A percentile compares a stretch with the other conserved stretches of the same genome.
These are phyloP conservation scores for Isotomurus palustris DNA, from an alignment of 2,888 invertebrate species.

Conservation along the genomic window DNA sequence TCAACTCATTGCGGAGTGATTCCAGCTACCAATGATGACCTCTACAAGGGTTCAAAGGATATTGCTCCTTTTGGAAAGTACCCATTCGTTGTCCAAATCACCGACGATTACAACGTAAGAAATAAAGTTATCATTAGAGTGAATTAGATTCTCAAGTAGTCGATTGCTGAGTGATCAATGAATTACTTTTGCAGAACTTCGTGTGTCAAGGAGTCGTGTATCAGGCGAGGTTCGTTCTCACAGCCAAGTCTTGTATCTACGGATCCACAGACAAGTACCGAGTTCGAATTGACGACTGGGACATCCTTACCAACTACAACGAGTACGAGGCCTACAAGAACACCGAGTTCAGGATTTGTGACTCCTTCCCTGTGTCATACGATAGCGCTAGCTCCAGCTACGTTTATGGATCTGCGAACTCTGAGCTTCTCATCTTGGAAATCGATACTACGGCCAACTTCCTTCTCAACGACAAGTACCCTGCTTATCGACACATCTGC, in stretches of 20 bases:
- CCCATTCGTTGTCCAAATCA: constrained; percentile 37
- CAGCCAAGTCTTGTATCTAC: constrained; percentile 34
- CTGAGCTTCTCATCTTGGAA: constrained; percentile 19
- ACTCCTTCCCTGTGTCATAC: constrained; percentile 33
- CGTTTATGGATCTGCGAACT: constrained; percentile 13
- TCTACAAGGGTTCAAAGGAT: constrained; percentile 29
- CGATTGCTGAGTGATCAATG: background rate
- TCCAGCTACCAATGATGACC: constrained; percentile 35
- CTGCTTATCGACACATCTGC: constrained; percentile 34
- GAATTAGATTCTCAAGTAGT: background rate
- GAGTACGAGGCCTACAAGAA: constrained; percentile 43
- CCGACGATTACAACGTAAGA: constrained; percentile 42
- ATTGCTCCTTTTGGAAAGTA: constrained; percentile 33
- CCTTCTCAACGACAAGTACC: constrained; percentile 31
- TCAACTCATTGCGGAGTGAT: constrained; percentile 35
- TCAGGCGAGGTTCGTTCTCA: constrained; percentile 34
- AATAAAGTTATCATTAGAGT: background rate
- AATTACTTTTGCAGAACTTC: constrained; percentile 31
- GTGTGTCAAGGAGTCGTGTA: constrained; percentile 38
- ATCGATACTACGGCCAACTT: constrained; percentile 15
- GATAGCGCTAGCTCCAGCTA: constrained; percentile 21
- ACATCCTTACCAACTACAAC: constrained; percentile 40
- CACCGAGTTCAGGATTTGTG: constrained; percentile 36
- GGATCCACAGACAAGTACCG: constrained; percentile 32
- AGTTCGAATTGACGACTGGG: constrained; percentile 41